Conservation (phyloP, 2,797 vertebrate species). For the Sebastes trivittatus region DNA sequence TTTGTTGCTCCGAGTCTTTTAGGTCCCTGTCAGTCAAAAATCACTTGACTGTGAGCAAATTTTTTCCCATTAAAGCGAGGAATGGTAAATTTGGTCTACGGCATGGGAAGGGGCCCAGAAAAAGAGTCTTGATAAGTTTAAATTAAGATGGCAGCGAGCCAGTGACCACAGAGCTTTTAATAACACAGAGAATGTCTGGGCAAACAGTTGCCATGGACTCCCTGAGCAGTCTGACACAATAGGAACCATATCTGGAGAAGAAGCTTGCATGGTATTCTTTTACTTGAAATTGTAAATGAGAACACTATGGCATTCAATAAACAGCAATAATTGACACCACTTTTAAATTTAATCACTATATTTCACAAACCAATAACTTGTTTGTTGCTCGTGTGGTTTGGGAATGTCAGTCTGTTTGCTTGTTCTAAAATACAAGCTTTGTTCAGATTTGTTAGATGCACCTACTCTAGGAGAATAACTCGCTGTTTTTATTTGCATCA, state of each 20-base stretch:
- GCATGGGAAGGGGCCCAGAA: slow-evolving; percentile 34
- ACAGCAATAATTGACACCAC: not conserved
- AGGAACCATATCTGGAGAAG: slow-evolving; percentile 33
- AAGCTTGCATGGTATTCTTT: slow-evolving; percentile 12
- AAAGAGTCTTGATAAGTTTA: slow-evolving; percentile 64
- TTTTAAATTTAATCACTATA: not conserved
- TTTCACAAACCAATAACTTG: slow-evolving; percentile 25
- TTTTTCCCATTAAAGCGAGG: not conserved
- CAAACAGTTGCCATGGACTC: slow-evolving; percentile 72
- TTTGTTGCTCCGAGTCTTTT: not conserved
- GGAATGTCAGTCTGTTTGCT: slow-evolving; percentile 23
- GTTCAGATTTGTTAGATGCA: slow-evolving; percentile 31
- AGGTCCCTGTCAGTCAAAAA: not conserved
- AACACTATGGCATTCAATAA: slow-evolving; percentile 16
- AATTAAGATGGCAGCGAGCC: slow-evolving; percentile 70
- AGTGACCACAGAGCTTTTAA: slow-evolving; percentile 71
- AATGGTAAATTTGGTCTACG: slow-evolving; percentile 17
- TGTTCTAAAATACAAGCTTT: slow-evolving; percentile 25
- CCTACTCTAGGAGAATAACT: slow-evolving; percentile 26
- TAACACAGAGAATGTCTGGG: slow-evolving; percentile 71
- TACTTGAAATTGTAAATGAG: slow-evolving; percentile 25
- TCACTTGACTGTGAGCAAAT: not conserved
- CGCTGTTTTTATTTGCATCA: slow-evolving; percentile 12
- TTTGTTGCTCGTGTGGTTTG: slow-evolving; percentile 41
- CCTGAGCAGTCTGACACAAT: slow-evolving; percentile 31